phyloP scores from a whole-genome alignment of 2,888 invertebrate species.

The Sylvicola fuscatus region DNA sequence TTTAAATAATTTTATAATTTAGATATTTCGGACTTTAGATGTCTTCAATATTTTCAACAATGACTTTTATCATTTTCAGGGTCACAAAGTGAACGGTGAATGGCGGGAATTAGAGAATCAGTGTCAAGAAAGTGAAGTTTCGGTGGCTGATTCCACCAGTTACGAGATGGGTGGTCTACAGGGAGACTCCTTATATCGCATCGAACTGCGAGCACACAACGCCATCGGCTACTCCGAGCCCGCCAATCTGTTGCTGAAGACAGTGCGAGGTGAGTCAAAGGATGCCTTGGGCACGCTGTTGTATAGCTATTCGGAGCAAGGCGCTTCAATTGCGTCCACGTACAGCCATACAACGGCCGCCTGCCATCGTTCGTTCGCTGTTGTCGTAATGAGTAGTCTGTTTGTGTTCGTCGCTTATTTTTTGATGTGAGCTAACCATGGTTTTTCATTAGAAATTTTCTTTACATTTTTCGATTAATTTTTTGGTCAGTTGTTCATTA shows the following conservation, averaged over 20 bases:
- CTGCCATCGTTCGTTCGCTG: no score
- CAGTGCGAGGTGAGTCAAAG: slow-evolving; percentile 65
- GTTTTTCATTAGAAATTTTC: no score
- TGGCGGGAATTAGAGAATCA: slow-evolving; percentile 35
- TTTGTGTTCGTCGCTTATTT: no score
- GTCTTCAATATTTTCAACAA: not conserved
- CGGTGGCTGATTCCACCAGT: slow-evolving; percentile 38
- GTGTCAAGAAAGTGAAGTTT: slow-evolving; percentile 37
- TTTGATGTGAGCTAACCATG: no score
- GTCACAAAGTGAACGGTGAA: slow-evolving; percentile 41
- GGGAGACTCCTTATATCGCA: slow-evolving; percentile 64
- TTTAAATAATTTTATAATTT: slow-evolving; percentile 10
- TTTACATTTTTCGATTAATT: no score
- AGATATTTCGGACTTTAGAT: not conserved
- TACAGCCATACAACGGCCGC: no score
- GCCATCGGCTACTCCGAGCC: slow-evolving; percentile 63
- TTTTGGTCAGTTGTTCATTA: no score
- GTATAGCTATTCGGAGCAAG: slow-evolving; percentile 19
- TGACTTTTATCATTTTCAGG: slow-evolving; percentile 24
- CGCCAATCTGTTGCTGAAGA: slow-evolving; percentile 59
- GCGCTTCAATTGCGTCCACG: slow-evolving; percentile 13
- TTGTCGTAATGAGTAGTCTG: no score
- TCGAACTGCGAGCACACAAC: slow-evolving; percentile 72
- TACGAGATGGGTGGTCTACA: slow-evolving; percentile 46
- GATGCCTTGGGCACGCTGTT: slow-evolving; percentile 22